phyloP scores from a whole-genome alignment of 2,888 invertebrate genomes.

The Drosophila cyrtoloma region DNA sequence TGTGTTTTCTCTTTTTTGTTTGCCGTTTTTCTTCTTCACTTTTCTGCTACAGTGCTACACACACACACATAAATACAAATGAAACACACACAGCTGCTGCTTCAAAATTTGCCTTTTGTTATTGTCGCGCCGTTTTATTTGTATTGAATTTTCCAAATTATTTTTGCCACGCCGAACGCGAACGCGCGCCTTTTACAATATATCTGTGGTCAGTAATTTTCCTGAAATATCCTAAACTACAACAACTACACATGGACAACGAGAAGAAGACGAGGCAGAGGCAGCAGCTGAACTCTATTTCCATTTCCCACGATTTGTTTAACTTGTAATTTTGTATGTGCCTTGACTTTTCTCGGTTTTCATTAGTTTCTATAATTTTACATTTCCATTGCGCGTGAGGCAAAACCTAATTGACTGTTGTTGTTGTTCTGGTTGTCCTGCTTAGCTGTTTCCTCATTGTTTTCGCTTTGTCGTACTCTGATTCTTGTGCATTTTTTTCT shows the following conservation, averaged over 20 bases:
- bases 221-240: constrained; percentile 48
- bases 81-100: constrained; percentile 50
- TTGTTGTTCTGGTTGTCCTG: constrained; percentile 2
- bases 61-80: constrained; percentile 32
- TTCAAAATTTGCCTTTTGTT: constrained; percentile 57
- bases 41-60: constrained; percentile 29
- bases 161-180: constrained; percentile 55
- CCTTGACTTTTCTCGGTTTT: constrained; percentile 40
- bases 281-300: constrained; percentile 47
- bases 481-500: constrained; percentile 32
- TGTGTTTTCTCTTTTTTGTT: constrained; percentile 38
- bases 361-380: constrained; percentile 39
- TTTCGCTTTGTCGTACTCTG: constrained; percentile 15
- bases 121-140: constrained; percentile 55
- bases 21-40: constrained; percentile 39
- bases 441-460: constrained; percentile 12
- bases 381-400: constrained; percentile 32
- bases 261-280: constrained; percentile 5
- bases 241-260: constrained; percentile 34
- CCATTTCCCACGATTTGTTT: constrained; percentile 56
- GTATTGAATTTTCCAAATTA: constrained; percentile 74
- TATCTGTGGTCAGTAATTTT: constrained; percentile 58
- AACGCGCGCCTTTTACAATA: constrained; percentile 48
- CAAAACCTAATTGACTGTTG: constrained; percentile 36
- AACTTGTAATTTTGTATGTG: constrained; percentile 22